Conservation (phyloP, 2,797 vertebrate genomes). For the Rhynchonycteris naso region DNA sequence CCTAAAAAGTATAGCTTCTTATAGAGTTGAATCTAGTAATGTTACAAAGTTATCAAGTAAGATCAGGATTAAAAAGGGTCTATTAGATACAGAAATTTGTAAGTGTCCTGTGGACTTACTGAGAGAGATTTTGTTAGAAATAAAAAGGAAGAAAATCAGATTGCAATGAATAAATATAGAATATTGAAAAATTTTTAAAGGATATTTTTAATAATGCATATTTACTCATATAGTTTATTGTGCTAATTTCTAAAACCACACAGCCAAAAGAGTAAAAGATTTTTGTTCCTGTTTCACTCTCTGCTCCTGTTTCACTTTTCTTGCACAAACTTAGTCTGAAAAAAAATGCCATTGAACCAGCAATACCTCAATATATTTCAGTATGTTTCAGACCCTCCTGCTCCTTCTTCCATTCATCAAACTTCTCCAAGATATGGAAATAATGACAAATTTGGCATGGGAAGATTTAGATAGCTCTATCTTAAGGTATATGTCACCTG, state of each 20-base stretch:
- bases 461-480: neutral
- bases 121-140: neutral
- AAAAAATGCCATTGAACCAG: neutral
- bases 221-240: neutral
- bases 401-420: neutral
- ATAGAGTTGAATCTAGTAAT: neutral
- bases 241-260: constrained; percentile 21
- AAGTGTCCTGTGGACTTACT: neutral
- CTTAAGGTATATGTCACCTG: neutral
- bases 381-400: neutral
- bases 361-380: neutral
- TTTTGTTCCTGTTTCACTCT: neutral
- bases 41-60: neutral
- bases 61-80: neutral
- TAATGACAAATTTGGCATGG: neutral
- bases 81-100: neutral
- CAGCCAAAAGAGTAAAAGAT: neutral
- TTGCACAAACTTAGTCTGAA: neutral
- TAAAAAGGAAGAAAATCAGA: neutral
- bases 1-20: neutral
- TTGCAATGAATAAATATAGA: neutral
- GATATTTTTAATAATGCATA: neutral
- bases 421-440: neutral
- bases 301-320: neutral
- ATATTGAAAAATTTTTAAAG: neutral